These are phyloP conservation scores for Medauroidea extradentata DNA, from an alignment of 1,140 invertebrate species.

Conservation along the genomic window DNA sequence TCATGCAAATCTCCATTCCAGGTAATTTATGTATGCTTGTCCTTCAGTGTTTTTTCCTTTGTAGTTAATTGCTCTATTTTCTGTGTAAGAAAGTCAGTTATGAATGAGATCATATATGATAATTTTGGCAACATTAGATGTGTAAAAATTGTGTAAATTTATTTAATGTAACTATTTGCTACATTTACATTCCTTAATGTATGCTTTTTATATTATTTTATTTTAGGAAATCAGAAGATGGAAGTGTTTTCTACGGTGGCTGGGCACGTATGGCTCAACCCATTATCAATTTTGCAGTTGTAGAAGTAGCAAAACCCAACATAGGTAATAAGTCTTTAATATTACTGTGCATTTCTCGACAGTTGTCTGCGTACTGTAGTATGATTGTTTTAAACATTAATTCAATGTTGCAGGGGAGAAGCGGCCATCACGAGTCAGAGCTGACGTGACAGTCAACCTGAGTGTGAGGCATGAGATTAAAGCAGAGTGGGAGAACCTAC, in stretches of 20 bases:
- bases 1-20: no score
- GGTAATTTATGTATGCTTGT: no score
- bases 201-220: slow-evolving; percentile 7
- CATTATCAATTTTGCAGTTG: slow-evolving; percentile 86
- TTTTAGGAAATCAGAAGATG: slow-evolving; percentile 78
- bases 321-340: no score
- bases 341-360: not conserved
- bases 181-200: slow-evolving; percentile 3
- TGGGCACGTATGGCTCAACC: slow-evolving; percentile 99
- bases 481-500: slow-evolving; percentile 92
- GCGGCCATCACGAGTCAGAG: slow-evolving; percentile 88
- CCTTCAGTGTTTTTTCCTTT: no score
- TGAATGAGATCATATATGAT: not conserved
- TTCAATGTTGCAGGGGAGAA: slow-evolving; percentile 65
- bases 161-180: no score
- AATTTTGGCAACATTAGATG: slow-evolving; percentile 10
- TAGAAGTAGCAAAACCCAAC: slow-evolving; percentile 89
- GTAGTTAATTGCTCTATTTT: no score
- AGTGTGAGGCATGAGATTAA: slow-evolving; percentile 88
- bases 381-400: not conserved
- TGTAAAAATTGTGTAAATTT: not conserved
- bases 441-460: slow-evolving; percentile 90
- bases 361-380: not conserved
- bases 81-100: no score
- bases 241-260: slow-evolving; percentile 84